Base-by-base conservation (phyloP, 2,888 invertebrate species). In the Dendrolimus pini region DNA sequence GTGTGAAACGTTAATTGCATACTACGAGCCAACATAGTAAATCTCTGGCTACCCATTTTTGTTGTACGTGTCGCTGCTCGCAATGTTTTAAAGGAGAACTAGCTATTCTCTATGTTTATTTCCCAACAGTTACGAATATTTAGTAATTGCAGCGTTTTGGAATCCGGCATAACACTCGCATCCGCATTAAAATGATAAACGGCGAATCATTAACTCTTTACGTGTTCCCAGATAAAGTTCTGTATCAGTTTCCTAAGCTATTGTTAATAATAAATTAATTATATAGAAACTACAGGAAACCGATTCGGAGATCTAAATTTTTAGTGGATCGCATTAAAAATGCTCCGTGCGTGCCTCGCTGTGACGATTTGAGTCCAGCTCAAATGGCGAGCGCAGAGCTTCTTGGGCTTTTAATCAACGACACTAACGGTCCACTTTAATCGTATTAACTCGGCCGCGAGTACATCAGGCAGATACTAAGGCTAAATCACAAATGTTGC, bases 251-350 rank as follows among this genome's bases (percentile, higher is more conserved):
- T 82, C 81, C 86, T 88, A 89, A 71, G 77, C 85, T 89, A 90
- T 77, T 85, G 84, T 89, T 90, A 90, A 82, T 70, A 90, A 90
- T 90, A 89, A 90, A 90, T 89, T 89, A 89, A 83, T 82, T 80
- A 83, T 12, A 47, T 87, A 87, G 83, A 88, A 84, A 84, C 89
- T 90, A 89, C 81, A 90, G 90, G 90, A 90, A 89, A 89, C 89
- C 85, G 84, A 89, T 85, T 84, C 86, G 89, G 90, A 90, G 89
- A 89, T 89, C 90, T 89, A 82, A 82, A 79, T 80, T 81, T 63
- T 80, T 75, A 76, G 81, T 76, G 81, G 80, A 83, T 75, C 80
- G 78, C 78, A 71, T 72, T 80, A 82, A 85, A 82, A 86, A 12
- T 81, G 82, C 83, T 85, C 84, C 82, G 77, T 81, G 80, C 78